A percentile compares a stretch with the other conserved stretches of the same genome.
Conservation (phyloP, 2,888 invertebrate genomes). For the Drosophila testacea region DNA sequence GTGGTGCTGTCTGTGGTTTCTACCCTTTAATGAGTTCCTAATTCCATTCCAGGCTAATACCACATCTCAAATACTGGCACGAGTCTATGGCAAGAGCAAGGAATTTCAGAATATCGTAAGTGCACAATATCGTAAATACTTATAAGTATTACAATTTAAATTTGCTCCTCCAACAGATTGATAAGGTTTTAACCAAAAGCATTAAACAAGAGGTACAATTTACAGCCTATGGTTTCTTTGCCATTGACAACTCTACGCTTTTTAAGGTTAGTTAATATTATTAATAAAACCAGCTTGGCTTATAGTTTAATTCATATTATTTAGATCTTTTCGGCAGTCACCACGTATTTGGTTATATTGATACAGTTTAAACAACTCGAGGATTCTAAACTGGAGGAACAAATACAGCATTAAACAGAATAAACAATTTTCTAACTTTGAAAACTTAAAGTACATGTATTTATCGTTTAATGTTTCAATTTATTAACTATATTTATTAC, state of each 20-base stretch:
- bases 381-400: constrained; percentile 79
- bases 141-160: not conserved
- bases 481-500: constrained; percentile 56
- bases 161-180: constrained; percentile 66
- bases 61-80: constrained; percentile 82
- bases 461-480: constrained; percentile 30
- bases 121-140: constrained; percentile 13
- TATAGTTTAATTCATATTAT: not conserved
- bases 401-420: constrained; percentile 20
- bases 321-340: constrained; percentile 84
- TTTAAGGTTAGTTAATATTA: constrained; percentile 77
- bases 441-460: not conserved
- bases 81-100: constrained; percentile 82
- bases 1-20: not conserved
- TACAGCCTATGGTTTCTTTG: constrained; percentile 84
- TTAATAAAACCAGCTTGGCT: not conserved
- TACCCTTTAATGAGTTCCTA: constrained; percentile 1
- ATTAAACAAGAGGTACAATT: constrained; percentile 84
- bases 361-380: constrained; percentile 85
- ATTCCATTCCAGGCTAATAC: constrained; percentile 80
- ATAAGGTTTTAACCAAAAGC: constrained; percentile 84
- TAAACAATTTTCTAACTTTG: not conserved
- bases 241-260: constrained; percentile 83
- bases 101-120: constrained; percentile 83
- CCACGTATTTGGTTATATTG: constrained; percentile 84